Conservation (phyloP, 2,888 invertebrate species). For the Leptarthrus brevirostris region DNA sequence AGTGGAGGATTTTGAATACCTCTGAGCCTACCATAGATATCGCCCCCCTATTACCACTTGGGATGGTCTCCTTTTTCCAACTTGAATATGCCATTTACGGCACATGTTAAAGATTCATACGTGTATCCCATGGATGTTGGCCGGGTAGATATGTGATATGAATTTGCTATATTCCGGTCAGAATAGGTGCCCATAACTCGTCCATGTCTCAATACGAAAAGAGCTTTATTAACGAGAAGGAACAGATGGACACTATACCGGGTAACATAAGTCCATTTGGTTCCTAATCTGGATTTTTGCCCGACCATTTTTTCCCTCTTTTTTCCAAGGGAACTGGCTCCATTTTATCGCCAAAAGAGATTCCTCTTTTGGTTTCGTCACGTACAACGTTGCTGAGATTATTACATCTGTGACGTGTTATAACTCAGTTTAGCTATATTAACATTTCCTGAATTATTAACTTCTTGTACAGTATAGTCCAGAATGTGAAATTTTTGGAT, state of each 20-base stretch:
- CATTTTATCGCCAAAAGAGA: constrained; percentile 2
- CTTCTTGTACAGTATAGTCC: background rate
- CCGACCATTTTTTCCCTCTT: constrained; percentile 1
- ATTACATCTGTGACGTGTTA: constrained; percentile 47
- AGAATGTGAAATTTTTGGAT: background rate
- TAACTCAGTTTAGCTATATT: constrained; percentile 45
- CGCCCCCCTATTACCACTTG: too few relatives aligned
- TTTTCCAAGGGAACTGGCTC: background rate
- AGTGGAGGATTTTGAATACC: background rate
- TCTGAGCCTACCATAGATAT: too few relatives aligned
- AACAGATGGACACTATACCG: constrained; percentile 45
- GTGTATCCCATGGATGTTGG: constrained; percentile 1
- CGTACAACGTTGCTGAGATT: constrained; percentile 36
- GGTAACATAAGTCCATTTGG: constrained; percentile 41
- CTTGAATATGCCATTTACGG: constrained; percentile 4
- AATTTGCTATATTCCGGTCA: background rate
- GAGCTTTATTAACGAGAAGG: constrained; percentile 35
- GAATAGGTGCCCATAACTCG: constrained; percentile 26
- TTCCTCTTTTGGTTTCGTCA: constrained; percentile 1
- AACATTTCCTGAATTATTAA: constrained; percentile 47
- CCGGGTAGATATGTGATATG: constrained; percentile 22
- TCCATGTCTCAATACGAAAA: constrained; percentile 25
- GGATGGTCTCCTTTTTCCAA: background rate
- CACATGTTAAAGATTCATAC: constrained; percentile 35
- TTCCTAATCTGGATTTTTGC: constrained; percentile 43